A percentile compares a stretch with the other conserved stretches of the same genome.
Conservation (phyloP, 2,113 vertebrate species). For the Prunella fulvescens region DNA sequence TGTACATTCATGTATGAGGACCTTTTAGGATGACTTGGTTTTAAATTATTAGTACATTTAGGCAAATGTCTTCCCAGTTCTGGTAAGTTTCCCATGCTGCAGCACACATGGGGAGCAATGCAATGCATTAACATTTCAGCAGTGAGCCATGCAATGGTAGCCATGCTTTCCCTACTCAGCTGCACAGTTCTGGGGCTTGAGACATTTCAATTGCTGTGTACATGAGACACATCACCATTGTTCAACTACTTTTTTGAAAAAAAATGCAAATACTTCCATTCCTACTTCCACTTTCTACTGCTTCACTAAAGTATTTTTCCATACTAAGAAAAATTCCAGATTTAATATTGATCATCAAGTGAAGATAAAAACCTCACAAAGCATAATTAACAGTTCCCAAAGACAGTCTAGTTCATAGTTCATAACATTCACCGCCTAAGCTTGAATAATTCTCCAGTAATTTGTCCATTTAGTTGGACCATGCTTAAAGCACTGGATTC, state of each 20-base stretch:
- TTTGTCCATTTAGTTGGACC: background rate
- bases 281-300: background rate
- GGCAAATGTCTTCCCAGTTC: background rate
- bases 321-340: background rate
- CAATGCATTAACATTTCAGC: background rate
- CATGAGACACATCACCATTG: background rate
- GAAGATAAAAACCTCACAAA: background rate
- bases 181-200: background rate
- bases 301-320: background rate
- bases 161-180: background rate
- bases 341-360: background rate
- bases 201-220: accelerated
- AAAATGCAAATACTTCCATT: background rate
- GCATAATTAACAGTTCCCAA: background rate
- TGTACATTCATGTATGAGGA: accelerated
- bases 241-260: background rate
- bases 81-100: background rate
- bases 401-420: background rate
- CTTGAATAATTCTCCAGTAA: background rate
- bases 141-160: background rate
- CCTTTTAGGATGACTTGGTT: background rate
- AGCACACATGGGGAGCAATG: background rate
- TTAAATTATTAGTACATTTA: background rate
- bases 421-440: background rate
- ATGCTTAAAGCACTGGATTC: background rate